phyloP scores from a whole-genome alignment of 2,797 vertebrate species.

The Hydrophis major region DNA sequence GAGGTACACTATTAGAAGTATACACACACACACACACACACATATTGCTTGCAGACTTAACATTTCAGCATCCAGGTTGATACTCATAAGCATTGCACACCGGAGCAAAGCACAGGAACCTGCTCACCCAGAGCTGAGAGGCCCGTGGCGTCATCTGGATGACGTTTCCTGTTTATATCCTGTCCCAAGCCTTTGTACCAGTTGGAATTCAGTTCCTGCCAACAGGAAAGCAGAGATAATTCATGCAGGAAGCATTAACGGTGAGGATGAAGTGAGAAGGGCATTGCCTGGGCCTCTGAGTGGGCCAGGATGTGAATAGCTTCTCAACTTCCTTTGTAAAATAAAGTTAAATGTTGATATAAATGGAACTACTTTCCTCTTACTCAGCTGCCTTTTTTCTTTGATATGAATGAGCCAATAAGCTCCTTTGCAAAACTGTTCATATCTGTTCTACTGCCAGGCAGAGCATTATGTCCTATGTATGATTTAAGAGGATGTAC shows the following conservation, averaged over 20 bases:
- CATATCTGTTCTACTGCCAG: not conserved
- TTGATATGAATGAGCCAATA: not conserved
- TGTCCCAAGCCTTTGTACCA: constrained; percentile 47
- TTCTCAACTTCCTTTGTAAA: constrained; percentile 54
- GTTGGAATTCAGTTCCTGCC: constrained; percentile 56
- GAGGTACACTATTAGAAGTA: too few relatives aligned
- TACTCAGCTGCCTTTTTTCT: not conserved
- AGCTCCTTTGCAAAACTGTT: not conserved
- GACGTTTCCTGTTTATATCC: constrained; percentile 64
- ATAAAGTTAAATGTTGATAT: constrained; percentile 48
- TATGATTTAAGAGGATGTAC: not conserved
- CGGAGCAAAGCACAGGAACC: constrained; percentile 26
- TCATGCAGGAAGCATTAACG: constrained; percentile 53
- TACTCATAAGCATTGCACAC: not conserved
- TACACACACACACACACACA: too few relatives aligned
- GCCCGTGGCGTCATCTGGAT: constrained; percentile 30
- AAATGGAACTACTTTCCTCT: constrained; percentile 48
- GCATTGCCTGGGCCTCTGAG: constrained; percentile 39
- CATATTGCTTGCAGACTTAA: not conserved
- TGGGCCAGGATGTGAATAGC: constrained; percentile 50
- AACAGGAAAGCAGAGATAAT: constrained; percentile 50
- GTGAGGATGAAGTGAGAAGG: constrained; percentile 48
- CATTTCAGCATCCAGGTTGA: not conserved
- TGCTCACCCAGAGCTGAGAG: constrained; percentile 24
- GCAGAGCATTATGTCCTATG: not conserved